Percentiles rank a stretch among this genome's conserved stretches.
These are phyloP conservation scores for Eucidaris tribuloides DNA, from an alignment of 35 echinoderm and acorn worm genomes.

Conservation along the genomic window DNA sequence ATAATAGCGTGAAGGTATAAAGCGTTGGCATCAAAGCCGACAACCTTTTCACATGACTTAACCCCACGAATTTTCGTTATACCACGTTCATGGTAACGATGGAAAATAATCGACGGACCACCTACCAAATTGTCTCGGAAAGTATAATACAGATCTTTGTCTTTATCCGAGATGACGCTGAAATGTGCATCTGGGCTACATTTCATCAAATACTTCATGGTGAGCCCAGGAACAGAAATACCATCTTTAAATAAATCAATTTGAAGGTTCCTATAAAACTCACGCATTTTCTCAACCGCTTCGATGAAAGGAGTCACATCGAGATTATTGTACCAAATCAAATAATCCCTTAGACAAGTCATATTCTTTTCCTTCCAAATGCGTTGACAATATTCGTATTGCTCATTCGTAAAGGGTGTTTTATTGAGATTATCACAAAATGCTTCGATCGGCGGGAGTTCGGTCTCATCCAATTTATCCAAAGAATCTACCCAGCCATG, in stretches of 20 bases:
- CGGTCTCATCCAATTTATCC: background rate
- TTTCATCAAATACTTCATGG: constrained; percentile 25
- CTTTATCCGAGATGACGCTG: constrained; percentile 10
- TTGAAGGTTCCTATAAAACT: constrained; percentile 13
- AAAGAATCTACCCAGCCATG: constrained; percentile 19
- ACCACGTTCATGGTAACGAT: background rate
- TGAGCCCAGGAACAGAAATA: constrained; percentile 57
- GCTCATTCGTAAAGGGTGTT: background rate
- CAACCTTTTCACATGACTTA: constrained; percentile 24
- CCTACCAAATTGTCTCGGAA: constrained; percentile 28
- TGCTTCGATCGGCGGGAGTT: constrained; percentile 19
- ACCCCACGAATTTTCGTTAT: constrained; percentile 6
- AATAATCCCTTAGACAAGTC: constrained; percentile 20
- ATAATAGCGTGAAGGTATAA: constrained; percentile 40
- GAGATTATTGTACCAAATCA: constrained; percentile 55
- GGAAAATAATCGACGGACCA: constrained; percentile 45
- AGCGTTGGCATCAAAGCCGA: constrained; percentile 68
- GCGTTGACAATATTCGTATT: constrained; percentile 17
- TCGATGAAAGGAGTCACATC: constrained; percentile 35
- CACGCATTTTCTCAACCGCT: constrained; percentile 32
- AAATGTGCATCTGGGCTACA: constrained; percentile 14
- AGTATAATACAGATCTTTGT: constrained; percentile 59
- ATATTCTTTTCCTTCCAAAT: background rate
- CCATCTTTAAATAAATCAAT: constrained; percentile 25
- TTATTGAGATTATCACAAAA: background rate